Evolutionary conservation across 1,140 invertebrate genomes (phyloP).

Genomic region (Micrasema minimum): DNA sequence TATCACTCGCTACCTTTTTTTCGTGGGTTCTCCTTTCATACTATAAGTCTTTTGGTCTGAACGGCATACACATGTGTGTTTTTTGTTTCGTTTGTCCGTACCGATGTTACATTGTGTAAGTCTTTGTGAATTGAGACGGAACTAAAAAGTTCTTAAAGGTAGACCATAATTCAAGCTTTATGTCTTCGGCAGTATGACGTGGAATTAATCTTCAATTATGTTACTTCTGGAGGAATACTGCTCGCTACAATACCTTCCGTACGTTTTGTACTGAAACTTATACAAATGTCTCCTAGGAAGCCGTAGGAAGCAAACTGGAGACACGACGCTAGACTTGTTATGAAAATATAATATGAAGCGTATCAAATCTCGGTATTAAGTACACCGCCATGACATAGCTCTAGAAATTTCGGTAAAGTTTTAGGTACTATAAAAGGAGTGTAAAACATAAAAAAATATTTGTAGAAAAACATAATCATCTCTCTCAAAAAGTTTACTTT

Average conservation of each 20-base stretch:
- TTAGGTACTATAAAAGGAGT: no score
- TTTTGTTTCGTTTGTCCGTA: conserved; percentile 44
- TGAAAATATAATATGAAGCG: conserved; percentile 9
- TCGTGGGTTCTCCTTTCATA: conserved; percentile 47
- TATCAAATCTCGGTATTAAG: neutral
- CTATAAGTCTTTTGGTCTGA: conserved; percentile 51
- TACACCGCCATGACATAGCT: neutral
- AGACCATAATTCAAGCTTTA: conserved; percentile 51
- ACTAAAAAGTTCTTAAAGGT: conserved; percentile 46
- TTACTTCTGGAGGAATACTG: conserved; percentile 35
- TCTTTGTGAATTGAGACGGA: conserved; percentile 49
- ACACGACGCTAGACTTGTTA: no score
- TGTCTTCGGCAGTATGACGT: conserved; percentile 49
- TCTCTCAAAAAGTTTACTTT: no score
- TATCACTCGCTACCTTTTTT: conserved; percentile 39
- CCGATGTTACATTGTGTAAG: conserved; percentile 48
- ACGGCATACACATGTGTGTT: conserved; percentile 44
- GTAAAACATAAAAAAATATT: no score
- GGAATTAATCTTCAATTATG: conserved; percentile 54
- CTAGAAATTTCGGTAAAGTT: neutral
- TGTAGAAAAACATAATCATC: no score
- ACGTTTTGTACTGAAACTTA: conserved; percentile 28
- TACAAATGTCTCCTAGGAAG: neutral
- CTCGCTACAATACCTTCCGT: conserved; percentile 13
- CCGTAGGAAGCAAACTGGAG: neutral